Evolutionary conservation across 2,797 vertebrate species (phyloP).

Genomic region (Ctenosaura bakeri): DNA sequence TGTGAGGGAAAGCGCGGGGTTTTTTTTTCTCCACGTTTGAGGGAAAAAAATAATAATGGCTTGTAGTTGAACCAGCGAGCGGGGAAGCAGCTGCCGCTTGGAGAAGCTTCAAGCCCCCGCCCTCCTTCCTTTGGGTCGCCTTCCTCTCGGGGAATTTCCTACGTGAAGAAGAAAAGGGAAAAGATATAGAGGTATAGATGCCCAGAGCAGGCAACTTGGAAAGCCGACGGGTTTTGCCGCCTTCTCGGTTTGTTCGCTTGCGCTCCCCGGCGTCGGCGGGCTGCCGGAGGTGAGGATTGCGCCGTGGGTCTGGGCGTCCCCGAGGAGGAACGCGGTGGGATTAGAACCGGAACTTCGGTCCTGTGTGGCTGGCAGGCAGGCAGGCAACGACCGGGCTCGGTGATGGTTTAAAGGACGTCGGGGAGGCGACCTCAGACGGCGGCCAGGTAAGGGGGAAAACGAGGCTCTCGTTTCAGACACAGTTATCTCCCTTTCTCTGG

Average conservation of each 20-base stretch:
- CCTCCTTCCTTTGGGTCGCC: background rate
- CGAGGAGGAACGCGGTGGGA: background rate
- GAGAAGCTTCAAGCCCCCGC: background rate
- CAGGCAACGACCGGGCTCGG: background rate
- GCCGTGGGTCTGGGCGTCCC: background rate
- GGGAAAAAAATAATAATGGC: too few species aligned
- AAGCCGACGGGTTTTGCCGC: background rate
- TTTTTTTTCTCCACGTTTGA: background rate
- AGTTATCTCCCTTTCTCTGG: too few species aligned
- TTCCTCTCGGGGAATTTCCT: background rate
- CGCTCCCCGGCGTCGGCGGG: background rate
- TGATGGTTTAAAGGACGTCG: constrained; percentile 46
- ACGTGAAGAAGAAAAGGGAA: constrained; percentile 1
- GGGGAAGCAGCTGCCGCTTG: background rate
- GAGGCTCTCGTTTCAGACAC: constrained; percentile 20
- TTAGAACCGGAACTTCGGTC: background rate
- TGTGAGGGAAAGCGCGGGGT: too few species aligned
- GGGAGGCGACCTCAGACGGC: background rate
- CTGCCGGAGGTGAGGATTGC: constrained; percentile 1
- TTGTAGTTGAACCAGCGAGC: too few species aligned
- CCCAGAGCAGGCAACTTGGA: constrained; percentile 38
- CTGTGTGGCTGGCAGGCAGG: background rate
- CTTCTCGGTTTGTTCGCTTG: background rate
- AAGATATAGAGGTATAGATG: too few species aligned
- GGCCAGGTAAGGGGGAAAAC: constrained; percentile 64